Percentiles rank a stretch among this genome's conserved stretches.
phyloP scores from a whole-genome alignment of 2,797 vertebrate genomes.

The Urophycis tenuis region DNA sequence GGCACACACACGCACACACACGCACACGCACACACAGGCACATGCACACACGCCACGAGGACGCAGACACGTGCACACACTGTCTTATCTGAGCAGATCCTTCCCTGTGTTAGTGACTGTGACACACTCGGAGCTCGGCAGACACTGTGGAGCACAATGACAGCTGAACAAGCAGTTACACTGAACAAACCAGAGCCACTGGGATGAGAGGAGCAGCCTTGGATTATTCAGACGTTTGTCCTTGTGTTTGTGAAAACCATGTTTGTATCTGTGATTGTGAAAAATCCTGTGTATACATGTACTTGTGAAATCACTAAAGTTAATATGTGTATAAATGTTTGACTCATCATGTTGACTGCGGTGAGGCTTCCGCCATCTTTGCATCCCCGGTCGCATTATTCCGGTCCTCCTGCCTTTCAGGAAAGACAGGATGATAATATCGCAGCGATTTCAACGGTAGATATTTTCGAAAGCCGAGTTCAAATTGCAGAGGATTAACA shows the following conservation, averaged over 20 bases:
- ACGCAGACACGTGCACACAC: slow-evolving; percentile 15
- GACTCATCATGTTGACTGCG: background rate
- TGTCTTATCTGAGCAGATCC: background rate
- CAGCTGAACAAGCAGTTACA: background rate
- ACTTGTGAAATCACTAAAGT: too few species aligned
- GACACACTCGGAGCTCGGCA: slow-evolving; percentile 20
- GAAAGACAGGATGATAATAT: background rate
- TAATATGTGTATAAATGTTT: background rate
- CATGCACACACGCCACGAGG: slow-evolving; percentile 1
- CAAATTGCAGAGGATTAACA: background rate
- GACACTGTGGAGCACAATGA: slow-evolving; percentile 5
- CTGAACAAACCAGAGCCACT: slow-evolving; percentile 28
- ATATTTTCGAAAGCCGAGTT: background rate
- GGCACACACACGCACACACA: slow-evolving; percentile 7
- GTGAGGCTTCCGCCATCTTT: background rate
- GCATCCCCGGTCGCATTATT: background rate
- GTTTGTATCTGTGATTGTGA: too few species aligned
- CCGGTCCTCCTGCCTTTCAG: background rate
- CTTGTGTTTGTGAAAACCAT: background rate
- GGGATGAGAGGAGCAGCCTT: slow-evolving; percentile 31
- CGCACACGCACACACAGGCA: background rate
- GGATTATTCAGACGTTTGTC: background rate
- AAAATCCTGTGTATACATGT: too few species aligned
- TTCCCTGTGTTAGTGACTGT: background rate
- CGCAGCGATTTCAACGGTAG: background rate